Conservation (phyloP, 2,888 invertebrate genomes). For the Oligia strigilis region DNA sequence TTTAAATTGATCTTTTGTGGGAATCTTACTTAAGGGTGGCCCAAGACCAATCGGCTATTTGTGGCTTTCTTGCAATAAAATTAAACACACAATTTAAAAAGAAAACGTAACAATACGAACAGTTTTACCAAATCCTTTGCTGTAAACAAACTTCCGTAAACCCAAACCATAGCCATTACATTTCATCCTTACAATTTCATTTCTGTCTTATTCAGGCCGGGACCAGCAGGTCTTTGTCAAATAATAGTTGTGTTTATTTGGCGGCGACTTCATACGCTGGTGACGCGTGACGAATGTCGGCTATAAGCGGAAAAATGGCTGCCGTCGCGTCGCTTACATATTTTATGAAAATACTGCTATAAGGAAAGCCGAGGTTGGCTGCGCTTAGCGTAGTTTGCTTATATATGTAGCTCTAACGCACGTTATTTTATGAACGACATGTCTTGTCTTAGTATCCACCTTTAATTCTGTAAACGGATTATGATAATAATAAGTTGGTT, state of each 20-base stretch:
- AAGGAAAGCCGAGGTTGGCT: constrained; percentile 65
- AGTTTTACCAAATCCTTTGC: neutral
- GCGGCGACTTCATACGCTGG: constrained; percentile 74
- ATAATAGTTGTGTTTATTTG: constrained; percentile 76
- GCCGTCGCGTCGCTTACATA: constrained; percentile 69
- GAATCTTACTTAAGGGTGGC: neutral
- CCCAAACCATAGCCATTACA: constrained; percentile 11
- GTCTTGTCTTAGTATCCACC: constrained; percentile 44
- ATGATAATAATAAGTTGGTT: constrained; percentile 46
- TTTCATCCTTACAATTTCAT: constrained; percentile 38
- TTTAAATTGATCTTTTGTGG: neutral
- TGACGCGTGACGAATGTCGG: constrained; percentile 78
- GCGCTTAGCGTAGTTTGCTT: constrained; percentile 54
- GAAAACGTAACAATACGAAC: neutral
- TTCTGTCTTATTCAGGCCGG: constrained; percentile 38
- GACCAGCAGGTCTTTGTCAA: constrained; percentile 65
- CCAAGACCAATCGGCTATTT: neutral
- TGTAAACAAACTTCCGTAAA: neutral
- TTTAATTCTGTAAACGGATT: constrained; percentile 39
- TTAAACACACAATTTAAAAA: neutral
- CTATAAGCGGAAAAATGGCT: constrained; percentile 72
- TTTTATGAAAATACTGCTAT: constrained; percentile 71
- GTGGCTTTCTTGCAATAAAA: neutral
- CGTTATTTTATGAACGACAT: constrained; percentile 60
- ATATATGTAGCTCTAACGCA: constrained; percentile 55